Conservation (phyloP, 2,797 vertebrate genomes). For the Myripristis murdjan region DNA sequence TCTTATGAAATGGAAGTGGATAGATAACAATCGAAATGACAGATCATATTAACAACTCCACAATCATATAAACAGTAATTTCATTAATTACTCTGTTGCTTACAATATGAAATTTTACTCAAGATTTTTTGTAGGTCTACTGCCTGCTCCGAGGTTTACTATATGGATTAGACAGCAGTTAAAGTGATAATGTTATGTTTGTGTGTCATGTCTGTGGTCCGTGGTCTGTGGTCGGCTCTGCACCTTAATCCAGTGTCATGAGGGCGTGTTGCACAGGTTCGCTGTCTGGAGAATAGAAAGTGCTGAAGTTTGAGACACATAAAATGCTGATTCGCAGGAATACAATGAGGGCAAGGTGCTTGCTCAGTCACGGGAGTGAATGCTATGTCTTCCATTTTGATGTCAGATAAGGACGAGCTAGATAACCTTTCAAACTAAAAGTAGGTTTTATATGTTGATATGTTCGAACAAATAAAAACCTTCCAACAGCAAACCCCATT, state of each 20-base stretch:
- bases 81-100: neutral
- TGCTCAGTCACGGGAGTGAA: constrained; percentile 1
- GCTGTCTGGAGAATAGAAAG: constrained; percentile 40
- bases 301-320: constrained; percentile 39
- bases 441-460: neutral
- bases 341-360: constrained; percentile 29
- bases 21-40: neutral
- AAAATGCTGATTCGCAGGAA: constrained; percentile 58
- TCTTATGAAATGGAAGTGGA: neutral
- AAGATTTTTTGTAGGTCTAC: neutral
- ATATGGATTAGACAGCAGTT: constrained; percentile 10
- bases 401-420: neutral
- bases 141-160: constrained; percentile 13
- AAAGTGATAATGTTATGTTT: constrained; percentile 26
- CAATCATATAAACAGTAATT: neutral
- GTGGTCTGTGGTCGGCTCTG: constrained; percentile 22
- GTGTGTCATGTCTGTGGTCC: constrained; percentile 24
- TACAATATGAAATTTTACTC: neutral
- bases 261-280: constrained; percentile 33
- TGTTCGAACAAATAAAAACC: neutral
- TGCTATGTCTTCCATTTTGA: neutral
- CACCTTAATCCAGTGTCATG: constrained; percentile 15
- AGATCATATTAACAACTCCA: neutral
- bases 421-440: constrained; percentile 3
- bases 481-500: neutral